These are phyloP conservation scores for Mus spretus DNA, from an alignment of 2,797 vertebrate species.

Conservation along the genomic window DNA sequence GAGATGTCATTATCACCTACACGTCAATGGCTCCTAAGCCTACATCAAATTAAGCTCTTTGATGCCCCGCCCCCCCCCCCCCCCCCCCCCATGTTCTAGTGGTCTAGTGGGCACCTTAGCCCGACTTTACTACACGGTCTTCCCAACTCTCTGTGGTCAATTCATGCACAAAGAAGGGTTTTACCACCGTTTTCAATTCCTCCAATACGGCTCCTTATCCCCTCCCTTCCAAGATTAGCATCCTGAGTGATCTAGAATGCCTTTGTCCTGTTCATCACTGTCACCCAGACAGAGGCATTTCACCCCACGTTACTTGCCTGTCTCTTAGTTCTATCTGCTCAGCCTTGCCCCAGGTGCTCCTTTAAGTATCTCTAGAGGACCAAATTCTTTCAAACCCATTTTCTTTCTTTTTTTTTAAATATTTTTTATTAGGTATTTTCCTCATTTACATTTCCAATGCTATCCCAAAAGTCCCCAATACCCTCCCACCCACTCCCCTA, in stretches of 20 bases:
- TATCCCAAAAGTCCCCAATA: too few relatives aligned
- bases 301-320: neutral
- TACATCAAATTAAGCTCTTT: slow-evolving; percentile 3
- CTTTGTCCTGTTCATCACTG: neutral
- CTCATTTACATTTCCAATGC: too few relatives aligned
- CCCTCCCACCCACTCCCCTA: too few relatives aligned
- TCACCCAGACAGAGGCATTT: neutral
- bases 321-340: neutral
- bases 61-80: fast-evolving
- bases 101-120: neutral
- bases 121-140: neutral
- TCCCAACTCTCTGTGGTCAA: neutral
- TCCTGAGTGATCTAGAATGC: fast-evolving
- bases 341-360: neutral
- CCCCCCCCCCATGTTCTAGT: neutral
- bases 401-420: neutral
- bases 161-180: neutral
- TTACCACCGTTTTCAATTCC: neutral
- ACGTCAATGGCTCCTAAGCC: neutral
- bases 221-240: neutral
- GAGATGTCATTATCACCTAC: neutral
- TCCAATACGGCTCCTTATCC: neutral
- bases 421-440: too few relatives aligned
- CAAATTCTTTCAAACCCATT: neutral
- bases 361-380: neutral